Evolutionary conservation across 35 echinoderm and acorn worm genomes (phyloP), one percentile per base, ranked within the genome.

Genomic region (Apostichopus californicus): DNA sequence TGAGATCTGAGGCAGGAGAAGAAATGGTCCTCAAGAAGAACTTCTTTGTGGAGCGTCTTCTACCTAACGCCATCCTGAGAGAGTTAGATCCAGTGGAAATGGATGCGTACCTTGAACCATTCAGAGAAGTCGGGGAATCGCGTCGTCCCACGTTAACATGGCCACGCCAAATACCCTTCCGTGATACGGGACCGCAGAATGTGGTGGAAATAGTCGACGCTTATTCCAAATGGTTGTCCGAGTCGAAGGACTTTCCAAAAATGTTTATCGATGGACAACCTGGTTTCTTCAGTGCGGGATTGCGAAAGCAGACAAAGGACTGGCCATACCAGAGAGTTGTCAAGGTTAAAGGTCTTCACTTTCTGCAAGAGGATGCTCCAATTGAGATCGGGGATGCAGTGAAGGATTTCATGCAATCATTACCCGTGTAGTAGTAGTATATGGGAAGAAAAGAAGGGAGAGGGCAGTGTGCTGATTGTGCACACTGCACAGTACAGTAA

Each of bases 21-120:
- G 94, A 94, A 56, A 94, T 98, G 90, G 91, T 98, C n/a, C 80
- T 98, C 20, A 64, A 98, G 87, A 98, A 96, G 9, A 98, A 98
- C 86, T 75, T 95, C 68, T 98, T 98, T 66, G 94, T 98, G 2
- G 94, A 95, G 63, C 77, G 77, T 2, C 90, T 98, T 18, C 90
- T 98, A 0, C 96, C 94, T 1, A 59, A 59, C 53, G 52, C 94
- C 7, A 91, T 98, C 24, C 86, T 98, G 65, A 73, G 96, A 6
- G 90, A 98, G 73, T 73, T 98, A 15, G 78, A 90, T 55, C 63
- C 61, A 46, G 96, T 92, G 26, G 96, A 98, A 78, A 94, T 98
- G 92, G 92, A 98, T 2, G 94, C 94, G 0, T 98, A 98, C 57
- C 77, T 90, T 5, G 92, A 95, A 80, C 94, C 96, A 1, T 96